phyloP scores from a whole-genome alignment of 2,113 vertebrate species.

The Speoplatyrhinus poulsoni region DNA sequence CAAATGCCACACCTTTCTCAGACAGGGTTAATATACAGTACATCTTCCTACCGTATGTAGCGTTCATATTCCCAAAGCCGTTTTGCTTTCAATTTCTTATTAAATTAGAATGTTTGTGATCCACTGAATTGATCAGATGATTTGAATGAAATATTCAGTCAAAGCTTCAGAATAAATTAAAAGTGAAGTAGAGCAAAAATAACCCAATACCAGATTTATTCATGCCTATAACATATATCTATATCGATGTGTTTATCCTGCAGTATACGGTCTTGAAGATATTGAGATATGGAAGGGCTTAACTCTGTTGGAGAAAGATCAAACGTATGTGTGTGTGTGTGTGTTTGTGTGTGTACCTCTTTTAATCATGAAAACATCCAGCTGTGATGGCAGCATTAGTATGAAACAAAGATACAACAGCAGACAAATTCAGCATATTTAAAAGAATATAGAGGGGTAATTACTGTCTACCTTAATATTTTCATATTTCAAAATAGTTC shows the following conservation, averaged over 20 bases:
- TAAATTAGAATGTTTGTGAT: no score
- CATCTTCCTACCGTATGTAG: no score
- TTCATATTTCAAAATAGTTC: not conserved
- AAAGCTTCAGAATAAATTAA: no score
- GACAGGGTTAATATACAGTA: no score
- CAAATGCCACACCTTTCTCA: no score
- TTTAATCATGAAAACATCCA: slow-evolving; percentile 39
- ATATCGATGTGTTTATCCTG: slow-evolving; percentile 37
- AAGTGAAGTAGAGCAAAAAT: no score
- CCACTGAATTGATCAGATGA: no score
- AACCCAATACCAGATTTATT: no score
- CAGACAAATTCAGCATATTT: slow-evolving; percentile 1
- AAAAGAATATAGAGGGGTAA: slow-evolving; percentile 4
- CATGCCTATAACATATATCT: slow-evolving; percentile 14
- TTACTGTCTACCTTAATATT: not conserved
- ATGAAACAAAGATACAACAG: slow-evolving; percentile 28
- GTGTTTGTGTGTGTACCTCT: not conserved
- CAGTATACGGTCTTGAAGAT: not conserved
- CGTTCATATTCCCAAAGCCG: no score
- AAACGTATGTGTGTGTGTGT: not conserved
- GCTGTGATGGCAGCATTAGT: slow-evolving; percentile 38
- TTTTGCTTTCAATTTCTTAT: no score
- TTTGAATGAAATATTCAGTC: no score
- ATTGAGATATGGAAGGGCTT: slow-evolving; percentile 16
- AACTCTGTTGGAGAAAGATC: slow-evolving; percentile 20